Evolutionary conservation across 2,113 vertebrate species (phyloP).

Genomic region (Salvelinus alpinus): DNA sequence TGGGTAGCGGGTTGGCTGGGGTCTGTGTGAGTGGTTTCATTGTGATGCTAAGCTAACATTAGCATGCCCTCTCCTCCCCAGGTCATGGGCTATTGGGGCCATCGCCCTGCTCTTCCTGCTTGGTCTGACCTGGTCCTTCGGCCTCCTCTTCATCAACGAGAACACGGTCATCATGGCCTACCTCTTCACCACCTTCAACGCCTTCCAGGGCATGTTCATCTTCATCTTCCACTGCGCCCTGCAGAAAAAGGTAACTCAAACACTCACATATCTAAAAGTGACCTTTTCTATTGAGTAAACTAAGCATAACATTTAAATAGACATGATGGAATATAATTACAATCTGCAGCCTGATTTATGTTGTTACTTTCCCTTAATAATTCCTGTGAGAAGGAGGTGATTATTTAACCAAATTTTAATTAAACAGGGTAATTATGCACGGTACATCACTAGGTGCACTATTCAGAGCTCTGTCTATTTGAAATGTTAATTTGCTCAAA

Average conservation of each 20-base stretch:
- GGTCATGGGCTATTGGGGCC: conserved; percentile 88
- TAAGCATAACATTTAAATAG: not conserved
- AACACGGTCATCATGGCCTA: conserved; percentile 90
- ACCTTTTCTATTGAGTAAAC: no score
- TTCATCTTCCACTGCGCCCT: conserved; percentile 95
- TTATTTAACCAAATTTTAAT: no score
- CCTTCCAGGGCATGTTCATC: conserved; percentile 95
- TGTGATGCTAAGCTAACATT: not conserved
- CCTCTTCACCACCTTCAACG: conserved; percentile 94
- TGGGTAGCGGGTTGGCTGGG: not conserved
- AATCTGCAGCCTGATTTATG: conserved; percentile 6
- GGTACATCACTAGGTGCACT: no score
- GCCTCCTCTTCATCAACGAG: conserved; percentile 90
- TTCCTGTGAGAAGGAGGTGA: no score
- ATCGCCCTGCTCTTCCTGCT: conserved; percentile 86
- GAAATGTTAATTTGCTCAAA: no score
- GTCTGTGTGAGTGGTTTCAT: not conserved
- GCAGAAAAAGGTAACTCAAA: conserved; percentile 84
- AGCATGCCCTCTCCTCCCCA: conserved; percentile 41
- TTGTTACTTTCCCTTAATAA: no score
- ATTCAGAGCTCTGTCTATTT: conserved; percentile 2
- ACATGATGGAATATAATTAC: not conserved
- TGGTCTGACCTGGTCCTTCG: conserved; percentile 91
- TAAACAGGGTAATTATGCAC: no score
- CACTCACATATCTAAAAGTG: not conserved